Base-by-base conservation (phyloP, 2,113 vertebrate genomes). In the Myrmecophaga tridactyla region DNA sequence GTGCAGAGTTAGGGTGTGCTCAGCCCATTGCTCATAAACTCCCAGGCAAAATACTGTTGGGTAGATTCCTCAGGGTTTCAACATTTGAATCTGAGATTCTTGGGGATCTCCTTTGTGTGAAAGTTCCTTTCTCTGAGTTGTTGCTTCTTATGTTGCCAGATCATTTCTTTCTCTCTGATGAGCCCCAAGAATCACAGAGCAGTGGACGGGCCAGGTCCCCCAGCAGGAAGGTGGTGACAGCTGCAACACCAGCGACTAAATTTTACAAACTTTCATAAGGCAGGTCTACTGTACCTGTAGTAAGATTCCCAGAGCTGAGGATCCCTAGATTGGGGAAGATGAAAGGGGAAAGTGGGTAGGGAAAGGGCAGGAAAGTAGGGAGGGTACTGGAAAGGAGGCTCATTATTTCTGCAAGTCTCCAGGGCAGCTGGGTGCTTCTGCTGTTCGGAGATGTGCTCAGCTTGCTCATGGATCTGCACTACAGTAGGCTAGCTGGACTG, bases 101-200 rank as follows among this genome's bases (percentile, higher is more conserved):
- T 96, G 58, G 11, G 67, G 17, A 53, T 93, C 72, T 21, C 60
- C 8, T 86, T 93, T 46, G 60, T 27, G 46, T 20, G 75, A 96
- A 82, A 67, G 60, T n/a, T 60, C 23, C n/a, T 70, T 89, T 70
- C 76, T 89, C 78, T 94, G 58, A 81, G 39, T 67, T 87, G 84
- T 67, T 87, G 34, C 65, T 72, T 69, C 39, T 87, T 69, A 21
- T 31, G 67, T 34, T 23, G 13, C 31, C 58, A 94, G 53, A 63
- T 72, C 51, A 3, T 81, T 81, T 93, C 46, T 48, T 87, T 81
- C 34, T 93, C 27, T 90, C 8, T 72, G 72, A 48, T 48, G 46
- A 48, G 46, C 46, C 46, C 46, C 46, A 48, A 48, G 46, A 48
- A 48, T 48, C 46, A 48, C 46, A 48, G 46, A 48, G 46, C 11